These are phyloP conservation scores for Cephus sareptanus DNA, from an alignment of 2,888 invertebrate genomes.

Conservation along the genomic window DNA sequence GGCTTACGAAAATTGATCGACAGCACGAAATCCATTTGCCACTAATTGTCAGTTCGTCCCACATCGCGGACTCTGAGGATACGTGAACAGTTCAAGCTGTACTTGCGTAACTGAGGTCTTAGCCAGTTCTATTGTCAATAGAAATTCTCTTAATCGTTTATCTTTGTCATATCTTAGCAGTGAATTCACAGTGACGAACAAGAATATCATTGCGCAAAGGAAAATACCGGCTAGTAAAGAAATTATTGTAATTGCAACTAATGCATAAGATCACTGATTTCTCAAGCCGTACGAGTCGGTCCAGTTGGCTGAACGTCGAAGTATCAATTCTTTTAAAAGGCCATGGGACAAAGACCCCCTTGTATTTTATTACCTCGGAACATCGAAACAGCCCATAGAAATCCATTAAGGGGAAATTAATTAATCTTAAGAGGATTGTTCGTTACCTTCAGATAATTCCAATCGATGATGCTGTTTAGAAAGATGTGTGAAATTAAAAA, in stretches of 20 bases:
- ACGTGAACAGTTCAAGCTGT: not conserved
- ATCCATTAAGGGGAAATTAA: too few species aligned
- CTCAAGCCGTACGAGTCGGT: not conserved
- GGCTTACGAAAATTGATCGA: not conserved
- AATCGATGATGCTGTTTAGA: too few species aligned
- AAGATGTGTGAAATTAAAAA: too few species aligned
- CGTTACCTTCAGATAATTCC: too few species aligned
- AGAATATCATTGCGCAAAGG: not conserved
- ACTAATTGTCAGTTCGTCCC: not conserved
- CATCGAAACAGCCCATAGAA: too few species aligned
- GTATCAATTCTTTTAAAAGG: not conserved
- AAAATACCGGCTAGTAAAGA: not conserved
- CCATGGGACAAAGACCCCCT: too few species aligned
- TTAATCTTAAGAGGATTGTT: too few species aligned
- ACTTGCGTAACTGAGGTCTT: not conserved
- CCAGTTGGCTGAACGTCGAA: not conserved
- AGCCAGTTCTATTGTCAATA: not conserved
- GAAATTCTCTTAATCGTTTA: not conserved
- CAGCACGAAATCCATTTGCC: conserved; percentile 1
- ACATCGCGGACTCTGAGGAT: not conserved
- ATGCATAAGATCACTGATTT: not conserved
- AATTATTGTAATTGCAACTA: not conserved
- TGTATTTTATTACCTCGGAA: too few species aligned
- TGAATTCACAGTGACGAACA: not conserved
- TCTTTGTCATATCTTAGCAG: not conserved